Evolutionary conservation across 2,888 invertebrate species (phyloP), one percentile per base, ranked within the genome.

Genomic region (Alloplasta piceator): DNA sequence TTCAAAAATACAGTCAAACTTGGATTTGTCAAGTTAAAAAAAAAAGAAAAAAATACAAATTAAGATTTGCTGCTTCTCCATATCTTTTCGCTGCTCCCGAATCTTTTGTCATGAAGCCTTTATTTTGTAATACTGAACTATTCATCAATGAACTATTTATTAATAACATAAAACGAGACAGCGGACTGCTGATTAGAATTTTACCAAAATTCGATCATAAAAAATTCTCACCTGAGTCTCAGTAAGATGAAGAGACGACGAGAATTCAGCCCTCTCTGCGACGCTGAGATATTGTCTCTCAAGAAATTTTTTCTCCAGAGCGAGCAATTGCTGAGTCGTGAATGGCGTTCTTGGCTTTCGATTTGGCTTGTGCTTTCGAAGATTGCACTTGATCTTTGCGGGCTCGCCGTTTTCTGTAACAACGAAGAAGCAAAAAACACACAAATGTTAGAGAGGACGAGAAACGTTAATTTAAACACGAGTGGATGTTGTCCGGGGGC

Each of bases 261-360:
- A 98, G 93, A 99, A 99, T 93, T 99, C 99, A 0, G 99, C 99
- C 75, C 99, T 94, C 92, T 99, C 99, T 10, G 99, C 98, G 89
- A 99, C 99, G 91, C 98, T 98, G 86, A 99, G 94, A 93, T 99
- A 99, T 93, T 99, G 99, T 91, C 98, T 98, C 93, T 98, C 97
- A 46, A 98, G 95, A 93, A 99, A 99, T 93, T 99, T 99, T 93
- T 97, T 96, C 93, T 99, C 99, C 85, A 99, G 93, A 1, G 98
- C 97, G 82, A 98, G 93, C 67, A 99, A 94, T 91, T 99, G 99
- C 91, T 98, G 98, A 1, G 99, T 98, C n/a, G 98, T 99, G 94
- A 99, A 99, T 0, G 99, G 99, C 0, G 99, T 99, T 73, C 99
- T 95, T 0, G 99, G 99, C 92, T 99, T 99, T 86, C 99, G 95